A percentile compares a stretch with the other conserved stretches of the same genome.
These are phyloP conservation scores for Dolichomitus sp. DNA, from an alignment of 2,888 invertebrate genomes.

Conservation along the genomic window DNA sequence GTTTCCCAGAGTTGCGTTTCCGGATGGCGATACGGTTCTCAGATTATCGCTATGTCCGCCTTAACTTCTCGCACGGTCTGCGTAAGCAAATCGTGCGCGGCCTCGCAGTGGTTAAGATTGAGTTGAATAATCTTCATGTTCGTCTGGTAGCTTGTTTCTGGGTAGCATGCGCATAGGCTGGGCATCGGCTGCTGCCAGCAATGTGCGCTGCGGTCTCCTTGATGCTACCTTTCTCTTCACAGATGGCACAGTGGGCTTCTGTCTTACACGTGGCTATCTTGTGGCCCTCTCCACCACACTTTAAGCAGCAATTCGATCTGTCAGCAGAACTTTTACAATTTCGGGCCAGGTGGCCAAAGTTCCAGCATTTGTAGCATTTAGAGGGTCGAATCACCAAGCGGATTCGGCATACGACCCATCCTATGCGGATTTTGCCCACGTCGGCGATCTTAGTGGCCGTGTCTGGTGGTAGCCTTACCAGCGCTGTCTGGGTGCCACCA, in stretches of 20 bases:
- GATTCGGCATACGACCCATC: too few species aligned
- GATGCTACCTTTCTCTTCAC: slow-evolving; percentile 21
- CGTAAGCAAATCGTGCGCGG: too few species aligned
- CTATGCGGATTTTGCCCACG: slow-evolving; percentile 1
- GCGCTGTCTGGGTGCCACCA: too few species aligned
- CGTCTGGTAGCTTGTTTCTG: slow-evolving; percentile 31
- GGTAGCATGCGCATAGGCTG: slow-evolving; percentile 39
- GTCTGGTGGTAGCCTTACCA: neutral
- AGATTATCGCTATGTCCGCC: slow-evolving; percentile 67
- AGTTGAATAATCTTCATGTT: slow-evolving; percentile 65
- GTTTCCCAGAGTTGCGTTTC: slow-evolving; percentile 48
- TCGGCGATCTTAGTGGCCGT: neutral
- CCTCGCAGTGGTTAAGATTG: slow-evolving; percentile 68
- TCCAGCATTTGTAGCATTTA: slow-evolving; percentile 58
- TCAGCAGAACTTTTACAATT: slow-evolving; percentile 20
- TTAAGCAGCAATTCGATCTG: slow-evolving; percentile 23
- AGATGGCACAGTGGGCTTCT: slow-evolving; percentile 32
- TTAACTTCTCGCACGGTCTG: too few species aligned
- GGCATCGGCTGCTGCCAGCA: slow-evolving; percentile 57
- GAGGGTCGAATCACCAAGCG: slow-evolving; percentile 11
- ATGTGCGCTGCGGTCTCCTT: slow-evolving; percentile 20
- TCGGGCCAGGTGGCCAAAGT: slow-evolving; percentile 37
- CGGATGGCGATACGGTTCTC: slow-evolving; percentile 67
- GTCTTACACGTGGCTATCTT: slow-evolving; percentile 34
- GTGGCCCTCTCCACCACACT: slow-evolving; percentile 61